Evolutionary conservation across 2,113 vertebrate species (phyloP).

Genomic region (Hyaena hyaena): DNA sequence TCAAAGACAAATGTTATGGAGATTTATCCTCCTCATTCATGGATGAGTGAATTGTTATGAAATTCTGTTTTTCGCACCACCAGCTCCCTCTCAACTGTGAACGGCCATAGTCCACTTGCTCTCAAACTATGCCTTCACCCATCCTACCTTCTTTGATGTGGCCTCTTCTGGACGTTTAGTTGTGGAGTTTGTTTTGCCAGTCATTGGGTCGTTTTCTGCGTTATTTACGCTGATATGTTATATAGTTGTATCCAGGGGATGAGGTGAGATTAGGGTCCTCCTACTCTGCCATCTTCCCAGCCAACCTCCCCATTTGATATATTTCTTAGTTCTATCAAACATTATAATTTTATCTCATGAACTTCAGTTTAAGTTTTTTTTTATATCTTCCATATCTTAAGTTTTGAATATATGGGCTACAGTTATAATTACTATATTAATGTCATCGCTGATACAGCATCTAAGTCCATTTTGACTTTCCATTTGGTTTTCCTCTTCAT

Average conservation of each 20-base stretch:
- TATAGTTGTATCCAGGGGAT: not conserved
- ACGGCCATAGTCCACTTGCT: not conserved
- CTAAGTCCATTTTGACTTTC: not conserved
- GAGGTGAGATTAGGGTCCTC: not conserved
- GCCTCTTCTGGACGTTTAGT: not conserved
- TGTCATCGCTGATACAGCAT: not conserved
- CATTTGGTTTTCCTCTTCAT: not conserved
- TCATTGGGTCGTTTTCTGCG: not conserved
- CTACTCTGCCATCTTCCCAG: not conserved
- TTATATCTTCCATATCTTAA: not conserved
- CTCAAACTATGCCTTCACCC: not conserved
- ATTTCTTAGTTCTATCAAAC: conserved; percentile 28
- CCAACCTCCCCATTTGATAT: not conserved
- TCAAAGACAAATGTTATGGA: not conserved
- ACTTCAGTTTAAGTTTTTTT: not conserved
- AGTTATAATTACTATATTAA: conserved; percentile 30
- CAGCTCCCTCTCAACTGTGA: not conserved
- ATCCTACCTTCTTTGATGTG: not conserved
- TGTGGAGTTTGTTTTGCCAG: not conserved
- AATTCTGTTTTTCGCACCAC: not conserved
- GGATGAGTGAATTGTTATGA: not conserved
- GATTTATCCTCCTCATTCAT: not conserved
- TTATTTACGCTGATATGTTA: not conserved
- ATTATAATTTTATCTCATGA: not conserved
- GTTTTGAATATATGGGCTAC: not conserved